Conservation (phyloP, 2,888 invertebrate species). For the Cremastobaeus sp. region DNA sequence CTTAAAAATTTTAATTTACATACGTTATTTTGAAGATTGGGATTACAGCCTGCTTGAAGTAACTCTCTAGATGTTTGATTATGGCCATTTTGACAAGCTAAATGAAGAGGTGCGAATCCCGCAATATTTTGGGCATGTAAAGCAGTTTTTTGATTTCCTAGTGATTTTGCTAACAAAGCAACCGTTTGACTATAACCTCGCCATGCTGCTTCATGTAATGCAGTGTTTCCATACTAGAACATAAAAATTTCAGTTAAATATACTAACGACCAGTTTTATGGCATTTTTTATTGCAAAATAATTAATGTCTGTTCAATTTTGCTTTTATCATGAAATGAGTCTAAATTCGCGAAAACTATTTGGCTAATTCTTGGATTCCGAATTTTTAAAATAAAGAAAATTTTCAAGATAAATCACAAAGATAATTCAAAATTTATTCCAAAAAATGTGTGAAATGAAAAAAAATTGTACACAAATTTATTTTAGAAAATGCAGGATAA, state of each 20-base stretch:
- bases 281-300: slow-evolving; percentile 21
- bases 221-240: slow-evolving; percentile 91
- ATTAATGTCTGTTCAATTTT: slow-evolving; percentile 11
- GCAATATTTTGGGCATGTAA: slow-evolving; percentile 86
- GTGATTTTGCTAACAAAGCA: slow-evolving; percentile 84
- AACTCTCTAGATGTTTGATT: slow-evolving; percentile 95
- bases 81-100: slow-evolving; percentile 97
- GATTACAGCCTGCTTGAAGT: slow-evolving; percentile 90
- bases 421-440: too few relatives aligned
- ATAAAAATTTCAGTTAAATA: not conserved
- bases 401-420: too few relatives aligned
- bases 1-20: too few relatives aligned
- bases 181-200: slow-evolving; percentile 94
- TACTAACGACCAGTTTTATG: too few relatives aligned
- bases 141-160: slow-evolving; percentile 83
- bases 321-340: too few relatives aligned
- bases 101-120: slow-evolving; percentile 95
- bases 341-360: too few relatives aligned
- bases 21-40: slow-evolving; percentile 94
- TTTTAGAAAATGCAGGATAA: too few relatives aligned
- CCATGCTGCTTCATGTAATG: slow-evolving; percentile 96
- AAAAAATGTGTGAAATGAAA: too few relatives aligned
- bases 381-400: too few relatives aligned
- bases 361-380: too few relatives aligned
- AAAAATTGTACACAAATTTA: too few relatives aligned